Percentiles rank a stretch among this genome's conserved stretches.
Evolutionary conservation across 2,888 invertebrate genomes (phyloP).

Genomic region (Tiliacea aurago): DNA sequence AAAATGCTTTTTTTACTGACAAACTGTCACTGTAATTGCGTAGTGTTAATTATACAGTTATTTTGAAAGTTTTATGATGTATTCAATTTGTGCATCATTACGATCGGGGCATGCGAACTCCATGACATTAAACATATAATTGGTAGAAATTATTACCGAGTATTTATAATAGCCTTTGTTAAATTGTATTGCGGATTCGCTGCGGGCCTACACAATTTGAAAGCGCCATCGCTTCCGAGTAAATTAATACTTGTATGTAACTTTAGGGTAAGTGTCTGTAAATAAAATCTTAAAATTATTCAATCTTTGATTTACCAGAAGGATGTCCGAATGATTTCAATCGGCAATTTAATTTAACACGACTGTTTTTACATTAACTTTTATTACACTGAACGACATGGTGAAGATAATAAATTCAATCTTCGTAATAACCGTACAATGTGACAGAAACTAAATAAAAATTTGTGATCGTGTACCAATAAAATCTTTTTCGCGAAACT

Average conservation of each 20-base stretch:
- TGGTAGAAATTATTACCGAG: slow-evolving; percentile 65
- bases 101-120: slow-evolving; percentile 64
- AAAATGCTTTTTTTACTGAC: slow-evolving; percentile 73
- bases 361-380: slow-evolving; percentile 60
- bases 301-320: slow-evolving; percentile 56
- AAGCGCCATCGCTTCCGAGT: slow-evolving; percentile 44
- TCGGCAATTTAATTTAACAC: slow-evolving; percentile 61
- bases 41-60: slow-evolving; percentile 76
- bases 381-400: slow-evolving; percentile 58
- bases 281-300: slow-evolving; percentile 58
- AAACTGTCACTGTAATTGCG: slow-evolving; percentile 77
- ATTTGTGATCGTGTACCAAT: slow-evolving; percentile 66
- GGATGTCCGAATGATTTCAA: slow-evolving; percentile 58
- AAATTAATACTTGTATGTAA: slow-evolving; percentile 49
- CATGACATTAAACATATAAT: slow-evolving; percentile 68
- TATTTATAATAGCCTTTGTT: slow-evolving; percentile 64
- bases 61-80: slow-evolving; percentile 76
- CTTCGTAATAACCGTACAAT: slow-evolving; percentile 63
- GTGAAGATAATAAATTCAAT: slow-evolving; percentile 60
- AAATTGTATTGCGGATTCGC: slow-evolving; percentile 43
- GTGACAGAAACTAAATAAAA: slow-evolving; percentile 63
- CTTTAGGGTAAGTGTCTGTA: slow-evolving; percentile 32
- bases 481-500: slow-evolving; percentile 69
- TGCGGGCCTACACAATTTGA: slow-evolving; percentile 43
- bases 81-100: slow-evolving; percentile 73